Evolutionary conservation across 2,797 vertebrate species (phyloP), one percentile per base, ranked within the genome.

Genomic region (Acrocephalus scirpaceus): DNA sequence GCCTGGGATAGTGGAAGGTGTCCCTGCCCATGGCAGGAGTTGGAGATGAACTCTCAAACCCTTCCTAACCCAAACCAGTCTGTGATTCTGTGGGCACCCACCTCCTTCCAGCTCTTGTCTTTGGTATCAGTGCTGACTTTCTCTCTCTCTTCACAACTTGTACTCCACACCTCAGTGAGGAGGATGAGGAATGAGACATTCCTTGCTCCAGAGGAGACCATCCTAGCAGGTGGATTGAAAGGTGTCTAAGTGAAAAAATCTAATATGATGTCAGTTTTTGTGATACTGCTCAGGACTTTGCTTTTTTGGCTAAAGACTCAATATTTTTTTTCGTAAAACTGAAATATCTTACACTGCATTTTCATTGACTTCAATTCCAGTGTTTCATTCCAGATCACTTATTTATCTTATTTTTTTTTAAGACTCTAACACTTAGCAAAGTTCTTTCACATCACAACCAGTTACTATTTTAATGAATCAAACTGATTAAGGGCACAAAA

Each of bases 161-260:
- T 5, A 18, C 36, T 66, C 61, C 34, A 29, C 30, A 13, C 9
- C 26, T 71, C 36, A 2, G 36, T 17, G 18, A 61, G 62, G 21
- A 66, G 44, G 17, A 22, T 19, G 53, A 54, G 50, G 38, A 57
- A 23, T 17, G 60, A 54, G 42, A 57, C 42, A 21, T 83, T 53
- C 25, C 51, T 57, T 1, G 0, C 38, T 53, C 60, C 1, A 5
- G 12, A 81, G 71, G 40, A 69, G 6, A 42, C 32, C 3, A 1
- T 23, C 29, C 5, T 13, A 22, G 40, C 48, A 56, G 36, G 21
- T 67, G 40, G 20, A 48, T 20, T 38, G 44, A 47, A 34, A 19
- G 48, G 48, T 62, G 17, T 36, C 13, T 19, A 13, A 8, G 11
- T 51, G 71, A 79, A 79, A 72, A 61, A 72, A 36, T 27, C 18